A percentile compares a stretch with the other conserved stretches of the same genome.
phyloP scores from a whole-genome alignment of 2,113 vertebrate species.

The Misgurnus anguillicaudatus region DNA sequence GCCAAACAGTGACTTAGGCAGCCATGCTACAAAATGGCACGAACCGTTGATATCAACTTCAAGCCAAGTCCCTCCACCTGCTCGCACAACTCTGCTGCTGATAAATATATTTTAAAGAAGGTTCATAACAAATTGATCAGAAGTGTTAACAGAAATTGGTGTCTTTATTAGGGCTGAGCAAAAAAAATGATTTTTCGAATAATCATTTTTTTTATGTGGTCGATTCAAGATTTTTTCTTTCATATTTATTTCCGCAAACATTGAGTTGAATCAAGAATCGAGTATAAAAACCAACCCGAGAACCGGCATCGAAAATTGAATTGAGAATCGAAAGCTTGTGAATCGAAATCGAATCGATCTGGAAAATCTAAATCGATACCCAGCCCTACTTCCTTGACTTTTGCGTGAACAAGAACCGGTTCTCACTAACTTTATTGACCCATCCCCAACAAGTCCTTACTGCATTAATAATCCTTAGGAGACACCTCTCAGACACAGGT shows the following conservation, averaged over 20 bases:
- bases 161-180: too few species aligned
- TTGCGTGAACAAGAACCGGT: not conserved
- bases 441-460: not conserved
- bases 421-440: not conserved
- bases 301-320: too few species aligned
- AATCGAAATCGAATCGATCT: too few species aligned
- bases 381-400: conserved; percentile 7
- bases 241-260: too few species aligned
- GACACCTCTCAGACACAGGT: not conserved
- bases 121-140: not conserved
- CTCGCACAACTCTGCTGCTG: not conserved
- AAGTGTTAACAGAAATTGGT: not conserved
- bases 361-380: too few species aligned
- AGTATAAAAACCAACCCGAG: too few species aligned
- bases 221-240: too few species aligned
- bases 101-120: not conserved
- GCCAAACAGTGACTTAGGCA: not conserved
- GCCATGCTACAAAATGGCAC: conserved; percentile 19
- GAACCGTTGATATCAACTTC: not conserved
- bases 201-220: too few species aligned
- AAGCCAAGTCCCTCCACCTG: conserved; percentile 23
- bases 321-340: too few species aligned
- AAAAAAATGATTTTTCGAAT: too few species aligned
- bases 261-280: too few species aligned
- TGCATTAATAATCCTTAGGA: not conserved